A percentile compares a stretch with the other conserved stretches of the same genome.
Conservation (phyloP, 1,140 invertebrate genomes). For the Conopomorpha cramerella region DNA sequence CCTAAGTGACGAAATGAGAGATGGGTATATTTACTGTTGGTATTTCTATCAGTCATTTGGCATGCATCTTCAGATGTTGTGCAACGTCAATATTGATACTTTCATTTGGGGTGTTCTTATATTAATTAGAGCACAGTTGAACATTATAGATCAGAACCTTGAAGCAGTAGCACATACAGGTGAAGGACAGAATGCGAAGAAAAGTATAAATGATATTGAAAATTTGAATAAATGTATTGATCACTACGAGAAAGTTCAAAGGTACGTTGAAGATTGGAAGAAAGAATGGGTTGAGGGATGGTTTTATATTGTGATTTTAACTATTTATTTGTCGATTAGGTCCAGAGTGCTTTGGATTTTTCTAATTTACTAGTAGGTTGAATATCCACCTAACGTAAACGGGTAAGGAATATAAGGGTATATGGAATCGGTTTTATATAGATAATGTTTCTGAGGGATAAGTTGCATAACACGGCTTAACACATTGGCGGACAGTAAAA, state of each 20-base stretch:
- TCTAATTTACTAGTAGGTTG: no score
- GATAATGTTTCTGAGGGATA: no score
- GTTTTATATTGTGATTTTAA: no score
- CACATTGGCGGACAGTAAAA: no score
- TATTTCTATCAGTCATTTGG: constrained; percentile 33
- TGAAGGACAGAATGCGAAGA: constrained; percentile 3
- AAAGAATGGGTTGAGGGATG: no score
- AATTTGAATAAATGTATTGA: constrained; percentile 21
- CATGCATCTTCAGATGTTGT: constrained; percentile 26
- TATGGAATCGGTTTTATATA: no score
- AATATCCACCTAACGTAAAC: no score
- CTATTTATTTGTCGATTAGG: no score
- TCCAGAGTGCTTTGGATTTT: no score
- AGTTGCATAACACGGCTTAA: no score
- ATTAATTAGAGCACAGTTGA: constrained; percentile 26
- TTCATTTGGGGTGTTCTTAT: constrained; percentile 32
- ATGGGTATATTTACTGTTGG: constrained; percentile 19
- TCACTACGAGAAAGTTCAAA: constrained; percentile 19
- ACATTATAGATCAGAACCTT: constrained; percentile 26
- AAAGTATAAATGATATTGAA: constrained; percentile 3
- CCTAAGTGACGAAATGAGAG: constrained; percentile 14
- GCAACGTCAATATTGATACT: constrained; percentile 26
- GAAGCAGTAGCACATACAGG: constrained; percentile 9
- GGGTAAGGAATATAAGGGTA: no score
- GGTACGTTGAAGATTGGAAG: no score